phyloP scores from a whole-genome alignment of 2,113 vertebrate genomes.

The Egretta garzetta region DNA sequence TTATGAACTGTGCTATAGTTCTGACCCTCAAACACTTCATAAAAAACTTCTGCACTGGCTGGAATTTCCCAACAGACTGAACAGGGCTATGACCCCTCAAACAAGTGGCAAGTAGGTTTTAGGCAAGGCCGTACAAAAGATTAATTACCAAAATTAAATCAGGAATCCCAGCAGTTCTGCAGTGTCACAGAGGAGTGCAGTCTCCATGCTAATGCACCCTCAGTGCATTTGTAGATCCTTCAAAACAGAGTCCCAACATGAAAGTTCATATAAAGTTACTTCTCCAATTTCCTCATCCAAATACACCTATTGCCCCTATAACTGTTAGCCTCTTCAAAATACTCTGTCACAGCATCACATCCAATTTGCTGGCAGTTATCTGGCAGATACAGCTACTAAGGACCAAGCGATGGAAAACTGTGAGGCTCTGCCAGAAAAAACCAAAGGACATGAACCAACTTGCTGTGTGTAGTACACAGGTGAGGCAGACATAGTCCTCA shows the following conservation, averaged over 20 bases:
- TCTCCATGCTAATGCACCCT: background rate
- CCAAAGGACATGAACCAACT: background rate
- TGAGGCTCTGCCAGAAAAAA: background rate
- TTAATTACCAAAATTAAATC: background rate
- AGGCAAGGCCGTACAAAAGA: background rate
- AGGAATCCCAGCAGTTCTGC: background rate
- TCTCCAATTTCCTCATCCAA: background rate
- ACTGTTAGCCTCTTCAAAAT: background rate
- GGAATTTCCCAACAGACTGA: background rate
- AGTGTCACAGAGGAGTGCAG: background rate
- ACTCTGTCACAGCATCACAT: background rate
- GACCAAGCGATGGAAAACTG: background rate
- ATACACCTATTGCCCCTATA: background rate
- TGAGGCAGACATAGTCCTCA: fast-evolving
- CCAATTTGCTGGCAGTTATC: background rate
- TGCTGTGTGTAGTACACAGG: fast-evolving
- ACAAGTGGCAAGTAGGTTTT: background rate
- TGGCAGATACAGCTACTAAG: background rate
- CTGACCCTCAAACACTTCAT: background rate
- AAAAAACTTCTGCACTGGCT: background rate
- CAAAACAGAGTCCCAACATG: background rate
- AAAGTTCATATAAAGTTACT: background rate
- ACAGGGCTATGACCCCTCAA: background rate
- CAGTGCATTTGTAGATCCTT: background rate
- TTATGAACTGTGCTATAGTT: background rate